Base-by-base conservation (phyloP, 2,113 vertebrate species). In the Hippocampus zosterae region DNA sequence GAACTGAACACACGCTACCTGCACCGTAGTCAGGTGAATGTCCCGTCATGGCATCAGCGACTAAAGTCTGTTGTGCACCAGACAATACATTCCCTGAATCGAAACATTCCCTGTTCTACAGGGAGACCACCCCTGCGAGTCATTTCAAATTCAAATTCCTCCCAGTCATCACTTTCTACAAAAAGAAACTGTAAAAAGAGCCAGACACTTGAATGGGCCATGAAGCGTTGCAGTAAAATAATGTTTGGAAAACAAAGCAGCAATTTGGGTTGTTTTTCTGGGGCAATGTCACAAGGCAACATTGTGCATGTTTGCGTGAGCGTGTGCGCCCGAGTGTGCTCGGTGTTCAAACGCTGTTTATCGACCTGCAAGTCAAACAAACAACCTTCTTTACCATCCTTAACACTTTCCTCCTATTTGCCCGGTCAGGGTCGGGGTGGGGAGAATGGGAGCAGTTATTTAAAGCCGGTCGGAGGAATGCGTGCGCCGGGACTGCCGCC, bases 391-490 rank as follows among this genome's bases (percentile, higher is more conserved):
- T 86, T 84, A 74, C 86, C 88, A 85, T 90, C 87, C 85, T 89
- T 88, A 86, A 86, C 86, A 78, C 87, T 84, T 87, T 82, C 84
- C 85, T 85, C 84, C 85, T 85, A 89, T 88, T 87, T 83, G 80
- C 80, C 78, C 52, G 65, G 73, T 79, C 29, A n/a, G 75, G 65
- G 73, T 79, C 23, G 62, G 75, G 76, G n/a, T n/a, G 76, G 81
- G 82, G 79, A 68, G 76, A 72, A 68, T 72, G 13, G 73, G 71
- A 71, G 83, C 73, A 74, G 88, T 91, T 91, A 91, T 91, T 90
- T 91, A 89, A 91, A 91, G 88, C 85, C 42, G 57, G 62, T 59
- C 52, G 40, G 79, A 84, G 89, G 89, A 89, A 91, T 91, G 89
- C 29, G 63, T 85, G 78, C 18, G 46, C 79, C 5, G 73, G 81